These are phyloP conservation scores for Cacatua alba DNA, from an alignment of 2,113 vertebrate genomes.

Conservation along the genomic window DNA sequence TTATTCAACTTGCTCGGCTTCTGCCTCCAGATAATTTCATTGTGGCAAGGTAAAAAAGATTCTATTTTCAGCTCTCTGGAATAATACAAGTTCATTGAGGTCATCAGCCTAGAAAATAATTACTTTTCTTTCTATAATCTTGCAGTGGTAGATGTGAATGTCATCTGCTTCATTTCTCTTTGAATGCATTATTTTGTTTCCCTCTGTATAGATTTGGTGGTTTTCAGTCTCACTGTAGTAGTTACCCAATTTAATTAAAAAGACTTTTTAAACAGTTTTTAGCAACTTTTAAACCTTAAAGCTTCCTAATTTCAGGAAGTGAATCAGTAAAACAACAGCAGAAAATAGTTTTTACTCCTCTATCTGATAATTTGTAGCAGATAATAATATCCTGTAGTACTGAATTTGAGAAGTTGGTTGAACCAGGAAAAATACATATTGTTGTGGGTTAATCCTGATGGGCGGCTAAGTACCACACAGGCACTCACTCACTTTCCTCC, in stretches of 20 bases:
- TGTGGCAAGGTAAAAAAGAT: slow-evolving; percentile 85
- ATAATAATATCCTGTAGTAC: not conserved
- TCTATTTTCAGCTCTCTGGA: not conserved
- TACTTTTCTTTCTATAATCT: not conserved
- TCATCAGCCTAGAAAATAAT: not conserved
- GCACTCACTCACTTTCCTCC: not conserved
- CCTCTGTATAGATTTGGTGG: not conserved
- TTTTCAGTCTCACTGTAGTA: not conserved
- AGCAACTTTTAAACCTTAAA: not conserved
- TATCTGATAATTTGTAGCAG: not conserved
- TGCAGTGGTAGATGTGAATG: not conserved
- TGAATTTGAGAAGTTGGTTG: not conserved
- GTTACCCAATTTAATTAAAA: not conserved
- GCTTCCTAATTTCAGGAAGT: not conserved
- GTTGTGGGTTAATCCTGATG: not conserved
- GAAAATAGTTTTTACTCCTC: not conserved
- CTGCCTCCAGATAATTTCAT: slow-evolving; percentile 83
- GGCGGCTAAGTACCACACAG: not conserved
- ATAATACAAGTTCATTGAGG: not conserved
- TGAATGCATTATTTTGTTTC: not conserved
- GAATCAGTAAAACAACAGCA: not conserved
- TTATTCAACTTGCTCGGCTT: slow-evolving; percentile 90
- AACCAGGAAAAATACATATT: not conserved
- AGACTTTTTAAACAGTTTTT: not conserved
- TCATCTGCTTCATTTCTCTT: not conserved